A percentile compares a stretch with the other conserved stretches of the same genome.
phyloP scores from a whole-genome alignment of 2,113 vertebrate genomes.

The Phrynocephalus versicolor region DNA sequence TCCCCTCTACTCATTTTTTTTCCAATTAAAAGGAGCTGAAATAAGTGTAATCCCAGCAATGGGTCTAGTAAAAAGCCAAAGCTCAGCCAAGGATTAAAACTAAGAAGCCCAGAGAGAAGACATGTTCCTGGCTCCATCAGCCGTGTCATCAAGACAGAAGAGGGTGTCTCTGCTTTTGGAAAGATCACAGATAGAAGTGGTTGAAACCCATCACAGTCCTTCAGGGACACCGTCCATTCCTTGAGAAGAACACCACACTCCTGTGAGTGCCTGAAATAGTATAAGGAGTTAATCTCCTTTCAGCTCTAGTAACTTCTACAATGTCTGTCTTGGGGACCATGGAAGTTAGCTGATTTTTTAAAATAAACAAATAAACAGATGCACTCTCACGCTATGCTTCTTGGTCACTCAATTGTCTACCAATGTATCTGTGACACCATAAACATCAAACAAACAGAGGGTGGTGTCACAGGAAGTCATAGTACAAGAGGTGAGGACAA shows the following conservation, averaged over 20 bases:
- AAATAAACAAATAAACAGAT: constrained; percentile 70
- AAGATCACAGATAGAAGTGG: constrained; percentile 54
- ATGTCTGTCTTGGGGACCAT: constrained; percentile 61
- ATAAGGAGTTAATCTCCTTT: constrained; percentile 73
- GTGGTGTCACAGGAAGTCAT: constrained; percentile 69
- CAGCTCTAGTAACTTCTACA: constrained; percentile 63
- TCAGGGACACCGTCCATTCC: constrained; percentile 58
- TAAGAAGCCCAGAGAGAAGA: not conserved
- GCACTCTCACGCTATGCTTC: constrained; percentile 40
- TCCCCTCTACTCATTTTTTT: not conserved
- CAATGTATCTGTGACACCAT: constrained; percentile 65
- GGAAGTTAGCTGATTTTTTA: constrained; percentile 49
- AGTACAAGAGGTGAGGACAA: constrained; percentile 66
- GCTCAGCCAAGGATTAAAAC: not conserved
- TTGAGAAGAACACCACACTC: constrained; percentile 61
- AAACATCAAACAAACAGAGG: constrained; percentile 67
- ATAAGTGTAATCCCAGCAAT: not conserved
- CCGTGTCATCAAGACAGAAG: not conserved
- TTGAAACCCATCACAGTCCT: constrained; percentile 59
- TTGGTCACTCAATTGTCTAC: constrained; percentile 61
- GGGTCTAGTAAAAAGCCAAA: not conserved
- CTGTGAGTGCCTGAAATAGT: constrained; percentile 62
- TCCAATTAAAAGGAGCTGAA: not conserved
- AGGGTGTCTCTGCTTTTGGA: constrained; percentile 3
- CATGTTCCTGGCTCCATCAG: not conserved